These are phyloP conservation scores for Sebastes cheni DNA, from an alignment of 2,797 vertebrate species.

Conservation along the genomic window DNA sequence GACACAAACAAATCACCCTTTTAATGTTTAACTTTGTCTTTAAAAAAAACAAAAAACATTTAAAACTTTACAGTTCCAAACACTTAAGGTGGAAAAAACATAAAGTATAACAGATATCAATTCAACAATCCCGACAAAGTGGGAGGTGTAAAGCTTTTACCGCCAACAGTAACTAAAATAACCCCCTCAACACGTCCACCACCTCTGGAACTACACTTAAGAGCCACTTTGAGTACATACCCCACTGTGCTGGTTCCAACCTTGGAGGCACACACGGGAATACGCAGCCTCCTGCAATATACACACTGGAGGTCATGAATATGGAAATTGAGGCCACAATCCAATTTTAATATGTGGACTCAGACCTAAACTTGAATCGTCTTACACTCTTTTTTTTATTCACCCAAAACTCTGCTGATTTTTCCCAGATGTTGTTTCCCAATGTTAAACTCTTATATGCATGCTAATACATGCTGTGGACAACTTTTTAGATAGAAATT, in stretches of 20 bases:
- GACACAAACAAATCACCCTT: neutral
- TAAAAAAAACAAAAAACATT: neutral
- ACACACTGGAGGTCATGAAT: conserved; percentile 24
- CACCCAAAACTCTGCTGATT: neutral
- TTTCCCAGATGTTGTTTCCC: conserved; percentile 15
- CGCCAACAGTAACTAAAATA: conserved; percentile 27
- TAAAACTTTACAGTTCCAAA: neutral
- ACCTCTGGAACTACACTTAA: conserved; percentile 44
- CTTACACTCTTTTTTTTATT: neutral
- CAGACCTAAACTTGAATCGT: neutral
- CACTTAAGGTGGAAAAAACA: neutral
- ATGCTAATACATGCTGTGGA: neutral
- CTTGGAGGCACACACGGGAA: conserved; percentile 26
- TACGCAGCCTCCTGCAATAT: conserved; percentile 22
- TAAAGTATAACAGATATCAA: conserved; percentile 10
- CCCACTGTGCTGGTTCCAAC: conserved; percentile 11
- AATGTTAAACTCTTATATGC: neutral
- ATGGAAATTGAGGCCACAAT: conserved; percentile 38
- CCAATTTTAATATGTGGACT: conserved; percentile 5
- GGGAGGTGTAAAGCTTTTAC: conserved; percentile 36
- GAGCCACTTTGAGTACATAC: conserved; percentile 30
- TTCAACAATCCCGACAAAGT: conserved; percentile 4
- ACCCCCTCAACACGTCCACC: conserved; percentile 34
- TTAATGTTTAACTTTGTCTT: neutral
- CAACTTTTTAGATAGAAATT: neutral